Base-by-base conservation (phyloP, 2,113 vertebrate genomes). In the Calyptomena viridis region DNA sequence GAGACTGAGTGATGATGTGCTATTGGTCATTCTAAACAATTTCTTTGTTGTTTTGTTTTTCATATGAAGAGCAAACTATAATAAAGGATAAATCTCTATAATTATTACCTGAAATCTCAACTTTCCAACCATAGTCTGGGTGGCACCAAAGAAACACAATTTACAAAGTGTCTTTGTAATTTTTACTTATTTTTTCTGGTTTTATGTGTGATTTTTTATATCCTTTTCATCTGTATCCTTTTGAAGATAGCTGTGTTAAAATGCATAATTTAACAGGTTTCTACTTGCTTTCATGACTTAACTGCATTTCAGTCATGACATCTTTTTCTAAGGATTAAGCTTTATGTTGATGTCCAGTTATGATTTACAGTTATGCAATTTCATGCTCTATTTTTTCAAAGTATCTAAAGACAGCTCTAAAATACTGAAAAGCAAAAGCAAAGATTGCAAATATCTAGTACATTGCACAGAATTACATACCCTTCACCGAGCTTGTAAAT, bases 321-420 rank as follows among this genome's bases (percentile, higher is more conserved):
- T 55, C 20, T 93, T 79, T 88, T 69, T 63, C 40, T 35, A 90
- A 39, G 67, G 35, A 60, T 93, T 94, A 79, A 91, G 40, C 40
- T 93, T 96, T 87, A 76, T 83, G 72, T 81, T 86, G 55, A 89
- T 84, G 42, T 86, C 94, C 93, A 95, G 75, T 97, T 96, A 91
- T 14, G 21, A 82, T 89, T 87, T 92, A 39, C 35, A 55, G 27
- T 91, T 93, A 47, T 0, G 4, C 18, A 35, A 44, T 73, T 85
- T 91, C 39, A 47, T 39, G 82, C 18, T 3, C 0, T 35, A 42
- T 76, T 73, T 89, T 66, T 68, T 84, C 5, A 30, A 84, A 92
- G 42, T 77, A 30, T 35, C 28, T 63, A 78, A 66, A 72, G 62
- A 75, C 49, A 91, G 18, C 8, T 91, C 31, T 55, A 60, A 83